phyloP scores from a whole-genome alignment of 2,888 invertebrate species.

The Amblyteles armatorius region DNA sequence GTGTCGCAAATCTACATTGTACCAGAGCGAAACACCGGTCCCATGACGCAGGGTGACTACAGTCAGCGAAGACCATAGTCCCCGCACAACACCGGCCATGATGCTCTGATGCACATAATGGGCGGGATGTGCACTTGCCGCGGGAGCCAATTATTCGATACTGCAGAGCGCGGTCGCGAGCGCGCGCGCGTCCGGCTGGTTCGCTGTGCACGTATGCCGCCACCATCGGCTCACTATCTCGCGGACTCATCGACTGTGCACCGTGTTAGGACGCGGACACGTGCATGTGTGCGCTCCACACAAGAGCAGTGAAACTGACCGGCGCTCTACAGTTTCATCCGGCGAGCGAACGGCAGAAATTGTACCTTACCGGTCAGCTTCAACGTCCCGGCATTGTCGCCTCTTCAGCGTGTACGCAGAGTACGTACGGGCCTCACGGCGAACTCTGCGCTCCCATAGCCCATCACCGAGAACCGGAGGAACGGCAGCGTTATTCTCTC shows the following conservation, averaged over 20 bases:
- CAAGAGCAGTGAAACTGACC: slow-evolving; percentile 53
- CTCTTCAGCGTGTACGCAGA: not conserved
- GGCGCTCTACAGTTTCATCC: slow-evolving; percentile 52
- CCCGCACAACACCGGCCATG: slow-evolving; percentile 74
- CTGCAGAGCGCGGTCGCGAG: slow-evolving; percentile 60
- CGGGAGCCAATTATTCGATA: slow-evolving; percentile 85
- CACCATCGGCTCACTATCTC: slow-evolving; percentile 78
- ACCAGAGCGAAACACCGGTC: slow-evolving; percentile 38
- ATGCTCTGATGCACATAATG: slow-evolving; percentile 83
- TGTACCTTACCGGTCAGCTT: slow-evolving; percentile 45
- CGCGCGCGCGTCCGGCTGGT: slow-evolving; percentile 62
- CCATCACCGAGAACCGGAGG: slow-evolving; percentile 28
- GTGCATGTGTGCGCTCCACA: not conserved
- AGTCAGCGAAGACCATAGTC: slow-evolving; percentile 68
- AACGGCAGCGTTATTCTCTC: slow-evolving; percentile 32
- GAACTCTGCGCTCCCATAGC: slow-evolving; percentile 30
- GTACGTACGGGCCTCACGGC: slow-evolving; percentile 19
- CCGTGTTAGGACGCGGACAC: not conserved
- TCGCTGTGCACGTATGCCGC: slow-evolving; percentile 68
- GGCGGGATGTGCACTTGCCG: slow-evolving; percentile 84
- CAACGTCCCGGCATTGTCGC: slow-evolving; percentile 17
- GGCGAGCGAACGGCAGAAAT: slow-evolving; percentile 39
- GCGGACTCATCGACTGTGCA: slow-evolving; percentile 79
- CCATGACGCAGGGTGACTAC: slow-evolving; percentile 59
- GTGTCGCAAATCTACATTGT: slow-evolving; percentile 32